Evolutionary conservation across 2,888 invertebrate species (phyloP).

Genomic region (Drosophila mimetica): DNA sequence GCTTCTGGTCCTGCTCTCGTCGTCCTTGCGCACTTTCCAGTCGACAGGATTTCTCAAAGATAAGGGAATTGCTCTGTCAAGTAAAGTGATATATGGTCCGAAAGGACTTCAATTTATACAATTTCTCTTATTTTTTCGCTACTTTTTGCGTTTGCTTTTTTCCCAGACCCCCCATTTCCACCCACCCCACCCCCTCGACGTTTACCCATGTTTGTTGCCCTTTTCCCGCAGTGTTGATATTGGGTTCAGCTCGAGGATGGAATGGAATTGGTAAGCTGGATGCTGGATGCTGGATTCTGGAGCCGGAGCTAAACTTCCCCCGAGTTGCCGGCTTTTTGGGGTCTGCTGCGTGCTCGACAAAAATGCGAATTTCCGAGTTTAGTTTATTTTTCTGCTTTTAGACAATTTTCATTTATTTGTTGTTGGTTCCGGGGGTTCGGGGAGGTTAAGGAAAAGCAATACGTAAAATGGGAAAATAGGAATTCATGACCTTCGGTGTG

Average conservation of each 20-base stretch:
- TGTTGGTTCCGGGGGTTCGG: constrained; percentile 30
- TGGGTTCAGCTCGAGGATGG: constrained; percentile 42
- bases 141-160: constrained; percentile 79
- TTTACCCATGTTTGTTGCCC: constrained; percentile 60
- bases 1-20: constrained; percentile 45
- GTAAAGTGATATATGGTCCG: constrained; percentile 88
- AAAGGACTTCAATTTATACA: constrained; percentile 86
- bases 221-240: constrained; percentile 54
- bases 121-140: constrained; percentile 82
- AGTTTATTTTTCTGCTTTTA: constrained; percentile 79
- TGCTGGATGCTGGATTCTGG: constrained; percentile 9
- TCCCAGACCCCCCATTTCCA: constrained; percentile 35
- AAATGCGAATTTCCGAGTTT: constrained; percentile 83
- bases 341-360: constrained; percentile 72
- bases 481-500: constrained; percentile 80
- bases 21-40: constrained; percentile 82
- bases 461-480: constrained; percentile 77
- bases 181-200: constrained; percentile 13
- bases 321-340: constrained; percentile 33
- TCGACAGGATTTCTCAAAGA: constrained; percentile 85
- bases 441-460: constrained; percentile 63
- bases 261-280: constrained; percentile 32
- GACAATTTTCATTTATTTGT: constrained; percentile 80
- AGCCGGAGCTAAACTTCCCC: constrained; percentile 1
- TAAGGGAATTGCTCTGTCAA: constrained; percentile 89